Evolutionary conservation across 2,797 vertebrate species (phyloP).

Genomic region (Phoeniculus purpureus): DNA sequence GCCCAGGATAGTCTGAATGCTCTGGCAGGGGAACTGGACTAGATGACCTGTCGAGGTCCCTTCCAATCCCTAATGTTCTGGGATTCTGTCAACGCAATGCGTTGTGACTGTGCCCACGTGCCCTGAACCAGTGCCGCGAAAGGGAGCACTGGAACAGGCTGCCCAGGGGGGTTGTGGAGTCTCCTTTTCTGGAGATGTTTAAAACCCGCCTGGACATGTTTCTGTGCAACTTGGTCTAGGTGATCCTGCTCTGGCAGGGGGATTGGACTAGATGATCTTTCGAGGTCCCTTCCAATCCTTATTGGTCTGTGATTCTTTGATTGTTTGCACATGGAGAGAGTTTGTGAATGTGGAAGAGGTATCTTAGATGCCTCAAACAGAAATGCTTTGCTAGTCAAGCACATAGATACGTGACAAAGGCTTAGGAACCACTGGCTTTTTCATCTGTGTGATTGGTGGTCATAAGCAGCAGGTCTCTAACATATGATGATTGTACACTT

Average conservation of each 20-base stretch:
- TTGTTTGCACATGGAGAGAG: background rate
- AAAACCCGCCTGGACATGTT: no score
- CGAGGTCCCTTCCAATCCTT: no score
- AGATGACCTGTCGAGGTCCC: no score
- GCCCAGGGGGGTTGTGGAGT: no score
- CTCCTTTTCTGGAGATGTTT: no score
- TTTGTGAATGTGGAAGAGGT: background rate
- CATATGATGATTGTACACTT: background rate
- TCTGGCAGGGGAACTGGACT: no score
- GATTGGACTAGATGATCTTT: no score
- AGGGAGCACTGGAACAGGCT: no score
- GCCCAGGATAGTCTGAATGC: background rate
- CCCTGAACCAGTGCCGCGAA: background rate
- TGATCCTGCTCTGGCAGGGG: no score
- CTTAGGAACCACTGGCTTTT: background rate
- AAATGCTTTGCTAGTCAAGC: background rate
- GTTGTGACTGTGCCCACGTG: background rate
- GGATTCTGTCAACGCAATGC: rapidly evolving
- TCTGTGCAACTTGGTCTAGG: no score
- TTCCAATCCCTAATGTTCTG: no score
- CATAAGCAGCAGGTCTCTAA: background rate
- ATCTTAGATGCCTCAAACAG: background rate
- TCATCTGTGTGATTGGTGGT: background rate
- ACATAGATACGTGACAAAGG: background rate
- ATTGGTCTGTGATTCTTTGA: no score